Evolutionary conservation across 2,797 vertebrate genomes (phyloP).

Genomic region (Acrocephalus scirpaceus): DNA sequence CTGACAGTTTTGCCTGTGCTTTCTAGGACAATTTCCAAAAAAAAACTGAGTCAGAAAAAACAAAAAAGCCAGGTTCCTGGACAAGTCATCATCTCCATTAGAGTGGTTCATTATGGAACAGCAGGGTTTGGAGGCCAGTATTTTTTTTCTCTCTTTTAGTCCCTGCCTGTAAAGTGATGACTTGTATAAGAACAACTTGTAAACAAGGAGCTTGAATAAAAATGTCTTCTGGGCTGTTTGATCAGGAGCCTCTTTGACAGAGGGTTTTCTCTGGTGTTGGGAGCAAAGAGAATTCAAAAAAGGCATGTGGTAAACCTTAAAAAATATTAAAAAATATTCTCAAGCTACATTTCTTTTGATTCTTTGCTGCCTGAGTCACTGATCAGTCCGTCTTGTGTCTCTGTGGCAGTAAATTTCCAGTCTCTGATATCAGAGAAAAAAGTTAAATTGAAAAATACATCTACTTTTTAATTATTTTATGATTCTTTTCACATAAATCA

Average conservation of each 20-base stretch:
- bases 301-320: not conserved
- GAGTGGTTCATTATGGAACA: not conserved
- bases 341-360: not conserved
- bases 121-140: not conserved
- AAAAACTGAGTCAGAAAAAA: not conserved
- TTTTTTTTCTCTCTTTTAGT: not conserved
- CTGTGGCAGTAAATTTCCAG: not conserved
- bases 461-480: slow-evolving; percentile 23
- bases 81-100: not conserved
- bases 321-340: not conserved
- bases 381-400: not conserved
- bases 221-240: not conserved
- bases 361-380: not conserved
- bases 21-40: not conserved
- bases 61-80: not conserved
- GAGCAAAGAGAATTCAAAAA: not conserved
- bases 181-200: not conserved
- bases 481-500: slow-evolving; percentile 22
- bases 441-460: slow-evolving; percentile 20
- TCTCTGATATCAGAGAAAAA: not conserved
- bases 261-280: not conserved
- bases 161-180: not conserved
- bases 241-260: not conserved
- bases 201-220: not conserved
- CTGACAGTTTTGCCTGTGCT: not conserved